Base-by-base conservation (phyloP, 2,888 invertebrate genomes). In the Hipparchia semele region DNA sequence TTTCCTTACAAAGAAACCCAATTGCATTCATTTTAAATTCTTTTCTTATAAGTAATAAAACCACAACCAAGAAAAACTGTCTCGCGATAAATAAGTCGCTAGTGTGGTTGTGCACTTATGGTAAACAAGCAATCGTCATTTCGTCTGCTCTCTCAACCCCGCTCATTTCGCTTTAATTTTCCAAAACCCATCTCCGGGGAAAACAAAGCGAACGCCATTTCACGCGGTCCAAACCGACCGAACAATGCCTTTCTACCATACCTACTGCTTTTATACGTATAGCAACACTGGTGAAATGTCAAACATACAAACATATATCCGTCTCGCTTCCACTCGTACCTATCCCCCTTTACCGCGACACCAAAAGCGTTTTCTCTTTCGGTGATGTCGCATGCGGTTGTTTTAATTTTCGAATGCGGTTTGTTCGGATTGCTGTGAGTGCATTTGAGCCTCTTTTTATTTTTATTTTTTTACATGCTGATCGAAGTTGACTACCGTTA, bases 401-500 rank as follows among this genome's bases (percentile, higher is more conserved):
- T 90, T 92, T 92, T 91, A 91, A 91, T 92, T 91, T 91, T 88
- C 87, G 90, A 91, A 91, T 90, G 91, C 85, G 89, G 90, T 90
- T 89, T 90, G 87, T 87, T 84, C 84, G 86, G 87, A 89, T 89
- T 85, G 86, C 84, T 84, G 88, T 81, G 76, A 80, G 78, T 78
- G 80, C 77, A 81, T 80, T 81, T 79, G 80, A 77, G 86, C 85
- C 80, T 79, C 23, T 71, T 74, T 74, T 76, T 74, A 62, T 80
- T 78, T 80, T 77, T 78, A 79, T 78, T 78, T 77, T 79, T 79
- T 77, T 75, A 68, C 74, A 79, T 73, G 72, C 84, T 85, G 85
- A 88, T 87, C 83, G 87, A 85, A 84, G 83, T 76, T 72, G 78
- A 76, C 75, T 76, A 77, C 77, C 78, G 77, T 74, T 73, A 75